Percentiles rank a stretch among this genome's conserved stretches.
These are phyloP conservation scores for Terrapene triunguis DNA, from an alignment of 2,113 vertebrate species.

Conservation along the genomic window DNA sequence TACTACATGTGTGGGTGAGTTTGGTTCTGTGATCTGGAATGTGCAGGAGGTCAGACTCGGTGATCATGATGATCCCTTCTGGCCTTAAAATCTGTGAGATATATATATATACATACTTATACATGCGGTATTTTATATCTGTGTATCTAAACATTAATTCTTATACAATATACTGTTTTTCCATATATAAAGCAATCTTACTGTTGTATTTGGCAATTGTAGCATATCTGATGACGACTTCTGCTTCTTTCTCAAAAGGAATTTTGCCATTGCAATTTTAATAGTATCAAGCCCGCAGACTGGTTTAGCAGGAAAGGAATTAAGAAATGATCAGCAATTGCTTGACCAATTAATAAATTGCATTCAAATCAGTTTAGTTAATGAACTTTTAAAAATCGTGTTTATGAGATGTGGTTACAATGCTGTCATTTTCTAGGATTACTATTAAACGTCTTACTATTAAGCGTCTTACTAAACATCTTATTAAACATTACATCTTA, in stretches of 20 bases:
- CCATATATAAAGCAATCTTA: neutral
- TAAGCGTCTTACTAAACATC: too few species aligned
- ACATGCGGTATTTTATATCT: neutral
- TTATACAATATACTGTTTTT: neutral
- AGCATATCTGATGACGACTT: neutral
- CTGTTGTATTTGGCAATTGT: neutral
- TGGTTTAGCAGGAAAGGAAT: neutral
- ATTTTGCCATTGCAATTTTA: constrained; percentile 18
- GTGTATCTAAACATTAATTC: neutral
- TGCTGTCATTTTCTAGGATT: neutral
- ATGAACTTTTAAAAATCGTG: neutral
- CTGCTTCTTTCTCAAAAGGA: neutral
- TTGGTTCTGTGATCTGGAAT: neutral
- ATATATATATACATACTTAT: neutral
- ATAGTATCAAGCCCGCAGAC: neutral
- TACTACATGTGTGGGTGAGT: neutral
- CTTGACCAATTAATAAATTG: neutral
- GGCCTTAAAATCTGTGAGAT: neutral
- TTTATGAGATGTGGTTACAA: neutral
- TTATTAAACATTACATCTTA: too few species aligned
- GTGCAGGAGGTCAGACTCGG: too few species aligned
- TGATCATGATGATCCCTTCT: neutral
- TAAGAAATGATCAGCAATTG: neutral
- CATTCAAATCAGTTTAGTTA: neutral
- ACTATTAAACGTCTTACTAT: too few species aligned